These are phyloP conservation scores for Ectropis grisescens DNA, from an alignment of 1,140 invertebrate genomes.

Conservation along the genomic window DNA sequence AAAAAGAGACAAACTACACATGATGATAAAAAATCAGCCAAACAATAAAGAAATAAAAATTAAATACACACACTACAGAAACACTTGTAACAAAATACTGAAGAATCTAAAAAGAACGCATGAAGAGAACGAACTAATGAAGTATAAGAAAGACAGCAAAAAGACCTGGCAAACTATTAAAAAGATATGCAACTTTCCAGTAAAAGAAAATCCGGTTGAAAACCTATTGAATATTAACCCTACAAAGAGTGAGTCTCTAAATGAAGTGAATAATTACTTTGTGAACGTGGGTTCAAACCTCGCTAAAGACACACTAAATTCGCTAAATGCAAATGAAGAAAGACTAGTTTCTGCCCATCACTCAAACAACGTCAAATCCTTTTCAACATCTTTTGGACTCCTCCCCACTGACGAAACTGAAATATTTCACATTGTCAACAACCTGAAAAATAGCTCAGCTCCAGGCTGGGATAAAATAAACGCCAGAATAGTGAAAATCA, in stretches of 20 bases:
- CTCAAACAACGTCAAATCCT: no score
- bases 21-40: not conserved
- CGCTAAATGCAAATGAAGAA: no score
- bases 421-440: conserved; percentile 1
- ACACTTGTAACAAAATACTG: conserved; percentile 4
- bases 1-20: conserved; percentile 8
- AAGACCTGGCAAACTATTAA: conserved; percentile 7
- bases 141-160: conserved; percentile 4
- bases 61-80: conserved; percentile 11
- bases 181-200: not conserved
- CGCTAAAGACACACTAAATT: not conserved
- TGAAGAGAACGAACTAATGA: not conserved
- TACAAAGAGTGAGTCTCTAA: conserved; percentile 1
- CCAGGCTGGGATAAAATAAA: conserved; percentile 13
- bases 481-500: conserved; percentile 5
- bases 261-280: conserved; percentile 6
- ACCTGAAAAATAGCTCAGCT: conserved; percentile 4
- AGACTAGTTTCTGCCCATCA: no score
- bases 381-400: not conserved
- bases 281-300: conserved; percentile 2
- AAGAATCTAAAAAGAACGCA: conserved; percentile 5
- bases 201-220: not conserved
- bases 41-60: conserved; percentile 3
- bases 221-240: conserved; percentile 1
- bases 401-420: not conserved